A percentile compares a stretch with the other conserved stretches of the same genome.
These are phyloP conservation scores for Polydrusus tereticollis DNA, from an alignment of 2,888 invertebrate genomes.

Conservation along the genomic window DNA sequence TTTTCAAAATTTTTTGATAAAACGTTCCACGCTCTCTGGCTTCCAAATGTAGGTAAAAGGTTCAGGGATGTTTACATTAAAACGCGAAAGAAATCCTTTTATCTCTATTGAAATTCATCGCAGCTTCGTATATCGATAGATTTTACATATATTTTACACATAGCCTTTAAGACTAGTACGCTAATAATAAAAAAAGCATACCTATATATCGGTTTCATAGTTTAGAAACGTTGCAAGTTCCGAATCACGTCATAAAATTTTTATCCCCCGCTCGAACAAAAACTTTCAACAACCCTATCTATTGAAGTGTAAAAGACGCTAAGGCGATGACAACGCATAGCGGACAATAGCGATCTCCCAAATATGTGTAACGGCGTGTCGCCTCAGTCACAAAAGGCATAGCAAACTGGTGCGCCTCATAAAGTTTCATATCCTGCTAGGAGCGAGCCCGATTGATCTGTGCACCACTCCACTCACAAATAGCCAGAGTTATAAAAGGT, in stretches of 20 bases:
- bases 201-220: not conserved
- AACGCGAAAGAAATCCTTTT: too few species aligned
- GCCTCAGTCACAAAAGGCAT: constrained; percentile 44
- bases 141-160: not conserved
- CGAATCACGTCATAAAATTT: constrained; percentile 18
- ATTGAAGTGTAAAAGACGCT: constrained; percentile 43
- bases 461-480: constrained; percentile 35
- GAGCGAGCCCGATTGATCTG: constrained; percentile 37
- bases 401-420: constrained; percentile 45
- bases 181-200: not conserved
- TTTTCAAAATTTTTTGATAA: too few species aligned
- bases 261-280: constrained; percentile 22
- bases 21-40: too few species aligned
- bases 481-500: constrained; percentile 24
- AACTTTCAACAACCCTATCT: constrained; percentile 37
- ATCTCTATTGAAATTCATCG: too few species aligned
- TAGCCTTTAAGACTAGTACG: not conserved
- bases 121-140: too few species aligned
- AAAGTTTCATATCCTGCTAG: constrained; percentile 45
- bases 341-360: constrained; percentile 42
- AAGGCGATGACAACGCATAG: constrained; percentile 29
- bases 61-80: too few species aligned
- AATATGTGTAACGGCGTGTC: constrained; percentile 49
- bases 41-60: too few species aligned
- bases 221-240: constrained; percentile 7